Evolutionary conservation across 2,888 invertebrate genomes (phyloP).

Genomic region (Andrena bicolor): DNA sequence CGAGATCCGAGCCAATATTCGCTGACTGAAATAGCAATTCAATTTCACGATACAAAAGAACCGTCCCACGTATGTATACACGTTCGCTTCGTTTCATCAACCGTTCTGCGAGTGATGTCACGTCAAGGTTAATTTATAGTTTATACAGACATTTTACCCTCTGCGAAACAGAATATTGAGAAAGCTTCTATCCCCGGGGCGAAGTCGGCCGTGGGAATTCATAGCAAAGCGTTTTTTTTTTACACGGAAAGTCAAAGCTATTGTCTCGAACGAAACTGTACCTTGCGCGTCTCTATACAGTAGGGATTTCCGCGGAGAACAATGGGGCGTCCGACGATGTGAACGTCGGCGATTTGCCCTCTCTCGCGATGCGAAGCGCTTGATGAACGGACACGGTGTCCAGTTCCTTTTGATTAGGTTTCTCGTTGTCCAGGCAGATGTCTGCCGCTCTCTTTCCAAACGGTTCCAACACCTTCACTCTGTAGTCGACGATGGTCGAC

Average conservation of each 20-base stretch:
- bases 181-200: neutral
- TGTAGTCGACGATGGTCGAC: slow-evolving; percentile 94
- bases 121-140: neutral
- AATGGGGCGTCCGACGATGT: slow-evolving; percentile 85
- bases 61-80: neutral
- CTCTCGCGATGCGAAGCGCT: slow-evolving; percentile 92
- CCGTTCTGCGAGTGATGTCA: neutral
- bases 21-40: slow-evolving; percentile 5
- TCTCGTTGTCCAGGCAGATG: slow-evolving; percentile 95
- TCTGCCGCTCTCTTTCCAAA: slow-evolving; percentile 94
- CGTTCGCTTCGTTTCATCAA: neutral
- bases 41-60: slow-evolving; percentile 1
- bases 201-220: slow-evolving; percentile 17
- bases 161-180: neutral
- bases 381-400: slow-evolving; percentile 96
- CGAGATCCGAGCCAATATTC: slow-evolving; percentile 2
- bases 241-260: neutral
- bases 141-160: neutral
- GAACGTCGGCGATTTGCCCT: slow-evolving; percentile 88
- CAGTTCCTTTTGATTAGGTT: slow-evolving; percentile 94
- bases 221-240: slow-evolving; percentile 30
- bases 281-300: slow-evolving; percentile 62
- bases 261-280: neutral
- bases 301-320: slow-evolving; percentile 83
- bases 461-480: slow-evolving; percentile 94